A percentile compares a stretch with the other conserved stretches of the same genome.
phyloP scores from a whole-genome alignment of 2,797 vertebrate genomes.

The Enoplosus armatus region DNA sequence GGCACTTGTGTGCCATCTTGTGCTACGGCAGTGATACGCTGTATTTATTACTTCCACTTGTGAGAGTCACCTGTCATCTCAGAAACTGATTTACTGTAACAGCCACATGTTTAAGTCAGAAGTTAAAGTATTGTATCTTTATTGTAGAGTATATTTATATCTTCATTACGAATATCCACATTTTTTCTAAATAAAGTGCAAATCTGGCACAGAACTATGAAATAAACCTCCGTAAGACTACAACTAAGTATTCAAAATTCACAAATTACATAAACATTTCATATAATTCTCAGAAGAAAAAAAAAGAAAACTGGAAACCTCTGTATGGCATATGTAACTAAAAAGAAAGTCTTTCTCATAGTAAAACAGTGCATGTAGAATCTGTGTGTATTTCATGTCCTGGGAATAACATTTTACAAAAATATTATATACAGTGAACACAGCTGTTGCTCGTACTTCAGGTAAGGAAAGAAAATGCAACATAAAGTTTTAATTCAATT shows the following conservation, averaged over 20 bases:
- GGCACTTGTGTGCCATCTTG: constrained; percentile 65
- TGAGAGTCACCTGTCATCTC: constrained; percentile 45
- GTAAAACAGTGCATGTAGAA: constrained; percentile 71
- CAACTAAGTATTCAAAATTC: constrained; percentile 41
- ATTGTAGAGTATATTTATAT: constrained; percentile 33
- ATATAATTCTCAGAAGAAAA: constrained; percentile 32
- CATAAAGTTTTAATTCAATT: constrained; percentile 5
- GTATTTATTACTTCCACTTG: constrained; percentile 52
- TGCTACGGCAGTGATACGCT: constrained; percentile 82
- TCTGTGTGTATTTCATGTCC: constrained; percentile 43
- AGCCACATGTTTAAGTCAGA: constrained; percentile 23
- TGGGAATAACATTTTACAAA: constrained; percentile 27
- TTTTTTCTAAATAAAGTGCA: constrained; percentile 86
- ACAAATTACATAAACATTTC: constrained; percentile 50
- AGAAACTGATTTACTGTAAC: constrained; percentile 43
- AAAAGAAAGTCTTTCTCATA: constrained; percentile 19
- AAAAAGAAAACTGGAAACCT: constrained; percentile 14
- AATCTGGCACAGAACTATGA: constrained; percentile 80
- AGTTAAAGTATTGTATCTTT: constrained; percentile 25
- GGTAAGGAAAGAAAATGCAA: not conserved
- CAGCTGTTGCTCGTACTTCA: constrained; percentile 24
- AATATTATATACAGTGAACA: constrained; percentile 15
- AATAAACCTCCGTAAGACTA: constrained; percentile 54
- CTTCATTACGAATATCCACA: constrained; percentile 41
- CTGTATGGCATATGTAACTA: constrained; percentile 16